Conservation (phyloP, 2,113 vertebrate genomes). For the Tapirus terrestris region DNA sequence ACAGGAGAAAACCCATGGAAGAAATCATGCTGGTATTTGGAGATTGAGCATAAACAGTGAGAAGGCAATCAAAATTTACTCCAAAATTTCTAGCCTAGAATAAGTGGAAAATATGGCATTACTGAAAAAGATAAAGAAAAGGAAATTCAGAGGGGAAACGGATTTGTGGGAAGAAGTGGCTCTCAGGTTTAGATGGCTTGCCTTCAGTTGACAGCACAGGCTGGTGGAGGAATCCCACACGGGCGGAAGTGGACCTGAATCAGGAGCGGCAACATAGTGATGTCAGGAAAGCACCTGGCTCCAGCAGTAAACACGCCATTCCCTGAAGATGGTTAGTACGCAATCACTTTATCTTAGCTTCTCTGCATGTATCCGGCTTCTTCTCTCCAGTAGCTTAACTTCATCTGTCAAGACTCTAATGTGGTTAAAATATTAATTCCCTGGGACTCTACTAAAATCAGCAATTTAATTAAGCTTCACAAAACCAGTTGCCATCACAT, state of each 20-base stretch:
- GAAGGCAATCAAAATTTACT: neutral
- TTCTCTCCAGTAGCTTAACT: neutral
- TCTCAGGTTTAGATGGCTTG: accelerated
- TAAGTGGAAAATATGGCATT: neutral
- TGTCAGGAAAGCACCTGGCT: no score
- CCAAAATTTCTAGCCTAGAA: neutral
- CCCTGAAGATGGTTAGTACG: accelerated
- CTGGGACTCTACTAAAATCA: neutral
- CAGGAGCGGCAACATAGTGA: accelerated
- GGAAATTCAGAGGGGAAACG: neutral
- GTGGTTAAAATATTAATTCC: neutral
- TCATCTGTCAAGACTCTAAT: neutral
- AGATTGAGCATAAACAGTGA: neutral
- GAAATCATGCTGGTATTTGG: neutral
- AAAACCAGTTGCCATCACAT: neutral
- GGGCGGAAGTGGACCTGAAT: accelerated
- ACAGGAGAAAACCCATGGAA: neutral
- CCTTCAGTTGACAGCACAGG: neutral
- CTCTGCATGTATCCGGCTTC: accelerated
- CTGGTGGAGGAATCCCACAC: accelerated
- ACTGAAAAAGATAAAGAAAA: neutral
- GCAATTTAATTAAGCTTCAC: neutral
- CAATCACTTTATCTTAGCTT: neutral
- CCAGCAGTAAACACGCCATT: neutral
- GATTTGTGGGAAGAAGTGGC: neutral